A percentile compares a stretch with the other conserved stretches of the same genome.
Conservation (phyloP, 2,888 invertebrate genomes). For the Macaria notata region DNA sequence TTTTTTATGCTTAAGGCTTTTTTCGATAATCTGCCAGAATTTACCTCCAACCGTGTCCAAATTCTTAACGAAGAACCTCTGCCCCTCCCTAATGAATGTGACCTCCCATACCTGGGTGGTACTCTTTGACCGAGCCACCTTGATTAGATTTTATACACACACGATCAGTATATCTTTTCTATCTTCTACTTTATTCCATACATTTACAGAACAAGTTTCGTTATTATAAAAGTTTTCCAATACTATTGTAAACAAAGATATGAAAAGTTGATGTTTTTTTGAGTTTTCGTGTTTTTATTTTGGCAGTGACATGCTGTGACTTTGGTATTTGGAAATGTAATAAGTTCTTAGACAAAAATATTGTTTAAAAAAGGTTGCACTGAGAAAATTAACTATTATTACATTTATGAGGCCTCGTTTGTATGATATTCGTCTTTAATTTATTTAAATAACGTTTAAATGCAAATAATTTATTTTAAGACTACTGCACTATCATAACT, state of each 20-base stretch:
- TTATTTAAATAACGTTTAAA: too few relatives aligned
- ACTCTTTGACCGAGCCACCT: constrained; percentile 56
- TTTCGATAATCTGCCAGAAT: too few relatives aligned
- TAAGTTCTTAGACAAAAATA: too few relatives aligned
- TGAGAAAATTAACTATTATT: too few relatives aligned
- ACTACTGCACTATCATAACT: too few relatives aligned
- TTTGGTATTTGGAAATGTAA: too few relatives aligned
- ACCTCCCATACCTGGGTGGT: constrained; percentile 70
- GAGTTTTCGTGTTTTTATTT: constrained; percentile 1
- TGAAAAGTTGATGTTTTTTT: not conserved
- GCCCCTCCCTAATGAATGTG: constrained; percentile 59
- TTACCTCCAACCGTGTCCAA: constrained; percentile 67
- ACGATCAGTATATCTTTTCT: constrained; percentile 5
- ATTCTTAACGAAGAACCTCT: constrained; percentile 62
- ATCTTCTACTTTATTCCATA: not conserved
- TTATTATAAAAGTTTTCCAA: not conserved
- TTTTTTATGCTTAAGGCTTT: too few relatives aligned
- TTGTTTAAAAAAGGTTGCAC: too few relatives aligned
- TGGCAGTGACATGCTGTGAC: constrained; percentile 6
- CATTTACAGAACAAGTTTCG: not conserved
- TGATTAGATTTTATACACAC: constrained; percentile 39
- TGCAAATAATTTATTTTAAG: too few relatives aligned
- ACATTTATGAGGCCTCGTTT: too few relatives aligned
- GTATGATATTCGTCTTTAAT: too few relatives aligned
- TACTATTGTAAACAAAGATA: too few relatives aligned